Percentiles rank a stretch among this genome's conserved stretches.
Evolutionary conservation across 2,888 invertebrate genomes (phyloP).

Genomic region (Gandaritis pyraliata): DNA sequence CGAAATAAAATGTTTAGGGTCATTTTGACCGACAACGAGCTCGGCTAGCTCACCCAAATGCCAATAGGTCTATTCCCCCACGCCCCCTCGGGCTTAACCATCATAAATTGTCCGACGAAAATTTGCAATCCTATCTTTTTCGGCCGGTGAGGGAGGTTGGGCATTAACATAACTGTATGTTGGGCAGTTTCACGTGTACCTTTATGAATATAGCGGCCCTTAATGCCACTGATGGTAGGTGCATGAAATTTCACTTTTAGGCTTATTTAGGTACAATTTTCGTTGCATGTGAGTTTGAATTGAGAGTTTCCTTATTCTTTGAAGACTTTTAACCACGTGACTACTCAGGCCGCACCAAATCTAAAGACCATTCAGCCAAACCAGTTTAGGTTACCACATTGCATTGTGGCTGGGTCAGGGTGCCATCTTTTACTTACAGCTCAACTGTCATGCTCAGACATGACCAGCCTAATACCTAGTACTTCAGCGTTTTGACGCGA

Average conservation of each 20-base stretch:
- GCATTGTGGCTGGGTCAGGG: too few relatives aligned
- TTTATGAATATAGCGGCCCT: constrained; percentile 65
- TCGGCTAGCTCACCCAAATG: constrained; percentile 75
- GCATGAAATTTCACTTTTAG: constrained; percentile 52
- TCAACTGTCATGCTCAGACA: too few relatives aligned
- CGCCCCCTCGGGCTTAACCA: constrained; percentile 71
- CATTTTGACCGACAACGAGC: constrained; percentile 79
- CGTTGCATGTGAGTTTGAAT: background rate
- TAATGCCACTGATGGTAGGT: constrained; percentile 44
- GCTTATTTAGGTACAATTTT: constrained; percentile 23
- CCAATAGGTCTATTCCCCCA: constrained; percentile 79
- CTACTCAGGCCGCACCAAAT: too few relatives aligned
- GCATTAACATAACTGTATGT: constrained; percentile 82
- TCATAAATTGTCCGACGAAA: constrained; percentile 83
- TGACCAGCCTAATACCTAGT: too few relatives aligned
- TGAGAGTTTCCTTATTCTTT: too few relatives aligned
- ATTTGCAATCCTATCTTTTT: constrained; percentile 84
- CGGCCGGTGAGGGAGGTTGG: constrained; percentile 72
- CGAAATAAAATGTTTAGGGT: constrained; percentile 84
- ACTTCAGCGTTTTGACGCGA: too few relatives aligned
- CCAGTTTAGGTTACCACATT: too few relatives aligned
- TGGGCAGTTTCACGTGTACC: constrained; percentile 71
- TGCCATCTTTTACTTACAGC: too few relatives aligned
- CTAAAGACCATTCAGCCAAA: too few relatives aligned
- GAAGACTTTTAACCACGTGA: too few relatives aligned